phyloP scores from a whole-genome alignment of 2,797 vertebrate species.

The Melanotaenia nigrans region DNA sequence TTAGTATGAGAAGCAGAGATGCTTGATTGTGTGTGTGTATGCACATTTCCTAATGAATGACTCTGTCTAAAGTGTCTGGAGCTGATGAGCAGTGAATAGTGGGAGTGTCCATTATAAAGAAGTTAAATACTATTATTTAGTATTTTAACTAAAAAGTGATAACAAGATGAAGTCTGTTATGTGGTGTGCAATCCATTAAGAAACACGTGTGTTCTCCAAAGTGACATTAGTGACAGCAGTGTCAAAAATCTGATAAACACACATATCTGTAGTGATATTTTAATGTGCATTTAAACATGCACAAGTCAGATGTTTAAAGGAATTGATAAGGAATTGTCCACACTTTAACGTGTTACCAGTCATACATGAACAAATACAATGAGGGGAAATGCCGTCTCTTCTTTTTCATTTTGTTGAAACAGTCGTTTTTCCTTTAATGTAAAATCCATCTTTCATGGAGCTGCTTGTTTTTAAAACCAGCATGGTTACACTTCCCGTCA shows the following conservation, averaged over 20 bases:
- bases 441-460: constrained; percentile 18
- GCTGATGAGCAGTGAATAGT: constrained; percentile 35
- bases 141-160: constrained; percentile 36
- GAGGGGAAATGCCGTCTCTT: constrained; percentile 1
- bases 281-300: constrained; percentile 36
- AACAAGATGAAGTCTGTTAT: constrained; percentile 22
- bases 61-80: constrained; percentile 34
- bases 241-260: constrained; percentile 23
- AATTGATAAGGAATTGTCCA: constrained; percentile 9
- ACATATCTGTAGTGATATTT: constrained; percentile 27
- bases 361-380: constrained; percentile 11
- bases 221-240: constrained; percentile 28
- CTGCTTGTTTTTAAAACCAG: constrained; percentile 29
- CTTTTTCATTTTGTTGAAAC: constrained; percentile 11
- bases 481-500: constrained; percentile 27
- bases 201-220: constrained; percentile 34
- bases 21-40: constrained; percentile 15
- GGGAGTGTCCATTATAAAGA: constrained; percentile 40
- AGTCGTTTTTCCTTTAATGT: constrained; percentile 22
- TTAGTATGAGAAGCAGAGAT: constrained; percentile 40
- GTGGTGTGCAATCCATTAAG: constrained; percentile 35
- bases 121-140: constrained; percentile 49
- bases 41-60: constrained; percentile 29
- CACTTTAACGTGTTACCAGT: constrained; percentile 20
- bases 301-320: constrained; percentile 17